Base-by-base conservation (phyloP, 2,797 vertebrate genomes). In the Ctenopoma multispine region DNA sequence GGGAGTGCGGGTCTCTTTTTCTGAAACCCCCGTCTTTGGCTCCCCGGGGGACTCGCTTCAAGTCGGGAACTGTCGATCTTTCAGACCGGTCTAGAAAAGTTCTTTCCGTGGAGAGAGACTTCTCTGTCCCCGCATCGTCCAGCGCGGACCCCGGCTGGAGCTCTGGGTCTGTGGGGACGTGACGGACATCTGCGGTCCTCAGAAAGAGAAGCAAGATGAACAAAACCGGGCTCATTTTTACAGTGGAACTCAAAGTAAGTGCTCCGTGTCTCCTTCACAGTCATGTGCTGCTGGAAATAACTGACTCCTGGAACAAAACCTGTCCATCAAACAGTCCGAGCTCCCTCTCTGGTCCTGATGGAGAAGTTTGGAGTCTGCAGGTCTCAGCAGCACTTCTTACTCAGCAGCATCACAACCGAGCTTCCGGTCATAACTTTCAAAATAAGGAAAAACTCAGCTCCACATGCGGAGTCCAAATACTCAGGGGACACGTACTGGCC, bases 1-100 rank as follows among this genome's bases (percentile, higher is more conserved):
- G 47, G 1, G 79, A 9, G 7, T 49, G 48, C 3, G 74, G 90
- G 31, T 89, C 90, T 56, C 69, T 77, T 20, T 44, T 91, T 20
- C 85, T 79, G 3, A 77, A 50, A 7, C 29, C 60, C 10, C 82
- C 73, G 0, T 87, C 87, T 15, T 83, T 90, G 21, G 91, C 85
- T 20, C 90, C 92, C 0, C 94, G 84, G 4, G 88, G 44, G 0
- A 85, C 67, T 41, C 92, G 81, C 24, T 29, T 89, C 29, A 63
- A 31, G 14, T 46, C 54, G 3, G 41, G 2, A 5, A 53, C 23
- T 21, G 7, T 43, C 0, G 21, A 40, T 10, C 38, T 36, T n/a
- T 59, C 66, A 1, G 7, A 3, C 31, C 48, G 34, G 43, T 18
- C 11, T 15, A 3, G 18, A 31, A 50, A 8, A 24, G 51, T 36